Evolutionary conservation across 2,113 vertebrate genomes (phyloP).

Genomic region (Myiopsitta monachus): DNA sequence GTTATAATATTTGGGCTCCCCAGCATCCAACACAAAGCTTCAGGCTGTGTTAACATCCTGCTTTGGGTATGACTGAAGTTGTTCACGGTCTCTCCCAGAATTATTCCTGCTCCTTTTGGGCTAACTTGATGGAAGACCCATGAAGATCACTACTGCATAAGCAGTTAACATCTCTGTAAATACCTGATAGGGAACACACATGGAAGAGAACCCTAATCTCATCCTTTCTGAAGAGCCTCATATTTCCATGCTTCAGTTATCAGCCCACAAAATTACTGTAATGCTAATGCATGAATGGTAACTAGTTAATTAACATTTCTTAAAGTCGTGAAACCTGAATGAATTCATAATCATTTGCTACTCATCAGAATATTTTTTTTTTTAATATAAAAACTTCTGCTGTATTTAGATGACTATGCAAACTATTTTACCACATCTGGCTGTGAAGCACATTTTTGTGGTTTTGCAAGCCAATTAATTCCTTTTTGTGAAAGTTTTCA

Average conservation of each 20-base stretch:
- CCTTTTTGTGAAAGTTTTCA: constrained; percentile 50
- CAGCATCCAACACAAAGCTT: background rate
- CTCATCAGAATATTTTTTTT: too few relatives aligned
- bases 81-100: background rate
- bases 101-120: background rate
- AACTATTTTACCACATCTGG: too few relatives aligned
- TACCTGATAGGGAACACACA: background rate
- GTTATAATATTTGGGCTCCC: background rate
- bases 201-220: background rate
- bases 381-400: too few relatives aligned
- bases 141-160: background rate
- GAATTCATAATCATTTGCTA: too few relatives aligned
- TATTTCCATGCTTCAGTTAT: background rate
- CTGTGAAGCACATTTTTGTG: constrained; percentile 58
- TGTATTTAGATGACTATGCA: too few relatives aligned
- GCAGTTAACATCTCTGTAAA: background rate
- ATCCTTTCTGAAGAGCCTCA: background rate
- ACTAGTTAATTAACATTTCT: constrained; percentile 59
- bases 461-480: constrained; percentile 59
- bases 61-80: background rate
- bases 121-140: background rate
- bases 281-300: constrained; percentile 2
- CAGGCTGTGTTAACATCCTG: background rate
- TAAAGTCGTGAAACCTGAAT: constrained; percentile 13
- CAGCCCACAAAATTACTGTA: constrained; percentile 1